A percentile compares a stretch with the other conserved stretches of the same genome.
These are phyloP conservation scores for Liparis tanakae DNA, from an alignment of 2,797 vertebrate genomes.

Conservation along the genomic window DNA sequence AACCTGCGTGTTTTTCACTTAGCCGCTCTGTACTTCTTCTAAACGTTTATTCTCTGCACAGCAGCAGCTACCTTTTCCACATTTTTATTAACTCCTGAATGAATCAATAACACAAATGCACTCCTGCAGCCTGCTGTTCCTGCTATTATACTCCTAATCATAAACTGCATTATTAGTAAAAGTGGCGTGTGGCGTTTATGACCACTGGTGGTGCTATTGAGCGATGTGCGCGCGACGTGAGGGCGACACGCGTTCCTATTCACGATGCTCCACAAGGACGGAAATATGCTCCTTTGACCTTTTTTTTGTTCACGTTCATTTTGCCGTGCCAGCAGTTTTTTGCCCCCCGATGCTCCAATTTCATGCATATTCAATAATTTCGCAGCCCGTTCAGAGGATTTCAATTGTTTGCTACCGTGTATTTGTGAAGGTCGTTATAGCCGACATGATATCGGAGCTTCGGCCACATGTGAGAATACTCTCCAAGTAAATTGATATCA, in stretches of 20 bases:
- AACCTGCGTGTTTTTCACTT: background rate
- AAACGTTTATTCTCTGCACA: background rate
- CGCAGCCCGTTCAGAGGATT: background rate
- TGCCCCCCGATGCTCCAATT: background rate
- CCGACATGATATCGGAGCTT: background rate
- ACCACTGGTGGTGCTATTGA: background rate
- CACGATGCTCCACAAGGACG: too few relatives aligned
- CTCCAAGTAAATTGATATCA: conserved; percentile 35
- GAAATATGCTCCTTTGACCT: too few relatives aligned
- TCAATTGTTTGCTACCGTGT: conserved; percentile 15
- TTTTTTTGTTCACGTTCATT: background rate
- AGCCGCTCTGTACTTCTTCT: background rate
- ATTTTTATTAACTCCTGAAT: background rate
- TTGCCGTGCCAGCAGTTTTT: conserved; percentile 2
- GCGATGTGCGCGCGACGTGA: background rate
- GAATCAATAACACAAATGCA: background rate
- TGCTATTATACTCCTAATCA: background rate
- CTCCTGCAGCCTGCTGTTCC: background rate
- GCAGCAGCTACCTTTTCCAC: background rate
- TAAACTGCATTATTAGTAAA: background rate
- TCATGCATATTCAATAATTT: conserved; percentile 14
- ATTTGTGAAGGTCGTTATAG: conserved; percentile 30
- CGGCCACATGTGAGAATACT: background rate
- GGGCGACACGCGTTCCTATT: too few relatives aligned
- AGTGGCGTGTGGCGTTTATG: background rate